Evolutionary conservation across 1,140 invertebrate species (phyloP).

Genomic region (Cydia splendana): DNA sequence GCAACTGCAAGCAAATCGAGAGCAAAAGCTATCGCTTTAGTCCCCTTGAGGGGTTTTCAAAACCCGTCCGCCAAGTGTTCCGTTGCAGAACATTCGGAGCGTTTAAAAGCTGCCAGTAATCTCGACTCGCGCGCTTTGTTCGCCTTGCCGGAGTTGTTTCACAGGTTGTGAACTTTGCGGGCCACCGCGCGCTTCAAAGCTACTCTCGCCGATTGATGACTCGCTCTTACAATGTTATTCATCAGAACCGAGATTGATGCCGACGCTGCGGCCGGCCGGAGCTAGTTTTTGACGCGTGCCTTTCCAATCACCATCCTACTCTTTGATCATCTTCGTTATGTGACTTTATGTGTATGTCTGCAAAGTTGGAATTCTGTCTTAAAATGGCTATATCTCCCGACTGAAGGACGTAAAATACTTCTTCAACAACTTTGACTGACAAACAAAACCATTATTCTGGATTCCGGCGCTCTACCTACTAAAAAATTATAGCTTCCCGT

Average conservation of each 20-base stretch:
- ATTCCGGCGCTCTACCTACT: neutral
- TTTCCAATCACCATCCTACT: constrained; percentile 4
- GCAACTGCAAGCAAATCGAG: constrained; percentile 60
- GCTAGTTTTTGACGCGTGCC: constrained; percentile 17
- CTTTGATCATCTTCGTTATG: constrained; percentile 17
- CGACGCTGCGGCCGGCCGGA: neutral
- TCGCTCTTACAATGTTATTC: constrained; percentile 30
- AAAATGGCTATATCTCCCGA: neutral
- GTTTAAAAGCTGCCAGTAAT: constrained; percentile 64
- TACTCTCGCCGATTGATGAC: constrained; percentile 41
- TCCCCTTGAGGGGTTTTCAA: constrained; percentile 58
- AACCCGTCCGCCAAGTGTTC: constrained; percentile 59
- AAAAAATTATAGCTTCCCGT: neutral
- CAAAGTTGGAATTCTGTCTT: constrained; percentile 5
- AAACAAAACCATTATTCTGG: constrained; percentile 22
- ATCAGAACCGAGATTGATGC: constrained; percentile 3
- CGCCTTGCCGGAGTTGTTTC: constrained; percentile 57
- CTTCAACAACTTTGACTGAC: constrained; percentile 2
- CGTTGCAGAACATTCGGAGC: constrained; percentile 57
- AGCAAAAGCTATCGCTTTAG: constrained; percentile 53
- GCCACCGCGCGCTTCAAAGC: constrained; percentile 43
- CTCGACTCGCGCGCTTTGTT: constrained; percentile 59
- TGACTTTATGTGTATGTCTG: constrained; percentile 25
- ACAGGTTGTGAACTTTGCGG: constrained; percentile 62
- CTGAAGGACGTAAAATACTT: constrained; percentile 17